Evolutionary conservation across 1,140 invertebrate species (phyloP), one percentile per base, ranked within the genome.

Genomic region (Lycorma delicatula): DNA sequence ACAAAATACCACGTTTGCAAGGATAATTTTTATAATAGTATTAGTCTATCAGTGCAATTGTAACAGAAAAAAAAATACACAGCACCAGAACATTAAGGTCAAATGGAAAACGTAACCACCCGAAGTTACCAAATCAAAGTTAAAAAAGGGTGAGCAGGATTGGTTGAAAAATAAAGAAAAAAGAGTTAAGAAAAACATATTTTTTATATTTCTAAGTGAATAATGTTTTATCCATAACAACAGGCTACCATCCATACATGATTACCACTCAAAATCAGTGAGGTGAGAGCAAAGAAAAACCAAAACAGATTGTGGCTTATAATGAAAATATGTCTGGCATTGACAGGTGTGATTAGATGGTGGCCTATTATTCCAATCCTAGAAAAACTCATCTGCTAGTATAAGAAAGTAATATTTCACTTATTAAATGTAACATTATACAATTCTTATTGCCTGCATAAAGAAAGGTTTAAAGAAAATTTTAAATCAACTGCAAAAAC

Each of bases 381-480:
- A 28, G 62, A 18, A 68, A 70, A 60, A 68, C 65, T 0, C 61
- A n/a, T 70, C 9, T 41, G 66, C 4, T 70, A 67, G 64, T 68
- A 70, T 31, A 68, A 69, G 63, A 70, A 70, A 54, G 60, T 69
- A 49, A 28, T 27, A 28, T 28, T 55, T 26, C 58, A 59, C 36
- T 23, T 48, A 31, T 20, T 59, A 3, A 20, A 41, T 4, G 20
- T 41, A 41, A 16, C 36, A 16, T 3, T 41, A 16, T 20, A 41
- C 36, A 41, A 41, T 41, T 3, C 36, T 41, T 41, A 4, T 20
- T 41, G n/a, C n/a, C n/a, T n/a, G 36, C 20, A 41, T 41, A n/a
- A n/a, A n/a, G n/a, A n/a, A n/a, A n/a, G n/a, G 3, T 41, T 4
- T 20, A 41, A 41, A 41, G 36, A 41, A 12, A 11, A 20, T 16